Base-by-base conservation (phyloP, 2,113 vertebrate species). In the Neotoma lepida region DNA sequence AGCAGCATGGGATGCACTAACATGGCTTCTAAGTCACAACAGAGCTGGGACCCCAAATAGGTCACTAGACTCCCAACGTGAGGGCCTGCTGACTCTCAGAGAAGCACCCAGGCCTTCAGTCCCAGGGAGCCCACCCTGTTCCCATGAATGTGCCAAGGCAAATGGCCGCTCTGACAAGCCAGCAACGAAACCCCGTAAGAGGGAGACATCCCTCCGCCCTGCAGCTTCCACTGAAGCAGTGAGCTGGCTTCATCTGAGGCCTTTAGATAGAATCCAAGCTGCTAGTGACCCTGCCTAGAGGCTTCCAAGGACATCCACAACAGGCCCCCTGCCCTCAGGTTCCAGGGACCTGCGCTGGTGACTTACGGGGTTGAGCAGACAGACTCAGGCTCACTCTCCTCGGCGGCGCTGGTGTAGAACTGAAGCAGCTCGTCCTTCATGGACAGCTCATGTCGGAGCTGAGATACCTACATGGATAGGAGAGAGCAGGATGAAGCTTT, bases 401-500 rank as follows among this genome's bases (percentile, higher is more conserved):
- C 99, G 0, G 99, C 99, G 24, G 99, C 99, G 0, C 98, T 99
- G 93, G 99, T 99, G 71, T 99, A 99, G 97, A 99, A 99, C 98
- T 99, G 99, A 9, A 99, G 98, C 91, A 99, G 98, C 70, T 99
- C 99, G 98, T 99, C 99, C 95, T 99, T 99, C 99, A 99, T 99
- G 89, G 99, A 99, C 58, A 99, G 98, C 93, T 99, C 99, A 90
- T 99, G 99, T 61, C 99, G 99, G 95, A 99, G 93, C 98, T 99
- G 99, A 94, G 99, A 99, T 24, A 99, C 99, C 99, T 99, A 97
- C 39, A n/a, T 0, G 70, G 46, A 56, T n/a, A 49, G 26, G 8
- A 17, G 24, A 12, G 49, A 33, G 78, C 41, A 24, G 68, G 3
- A 1, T 66, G 9, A 0, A 46, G 22, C 74, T 41, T 90, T 88